Evolutionary conservation across 2,797 vertebrate species (phyloP).

Genomic region (Sebastes taczanowskii): DNA sequence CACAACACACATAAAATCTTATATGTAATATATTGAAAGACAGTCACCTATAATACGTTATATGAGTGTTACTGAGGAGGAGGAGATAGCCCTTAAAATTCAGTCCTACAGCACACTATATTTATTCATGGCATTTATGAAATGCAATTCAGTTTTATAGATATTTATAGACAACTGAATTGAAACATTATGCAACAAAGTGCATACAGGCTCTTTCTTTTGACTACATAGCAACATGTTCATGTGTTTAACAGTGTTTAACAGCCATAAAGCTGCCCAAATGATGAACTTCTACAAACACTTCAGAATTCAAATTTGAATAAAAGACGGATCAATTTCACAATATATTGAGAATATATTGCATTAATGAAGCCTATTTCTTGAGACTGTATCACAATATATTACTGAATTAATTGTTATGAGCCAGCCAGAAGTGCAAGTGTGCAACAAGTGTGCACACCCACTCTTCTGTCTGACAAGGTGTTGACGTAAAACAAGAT

Average conservation of each 20-base stretch:
- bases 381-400: constrained; percentile 28
- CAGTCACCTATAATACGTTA: not conserved
- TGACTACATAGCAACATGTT: not conserved
- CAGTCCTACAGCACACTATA: not conserved
- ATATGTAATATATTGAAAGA: constrained; percentile 25
- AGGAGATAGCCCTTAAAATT: not conserved
- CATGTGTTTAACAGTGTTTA: not conserved
- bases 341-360: not conserved
- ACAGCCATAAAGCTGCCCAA: not conserved
- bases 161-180: not conserved
- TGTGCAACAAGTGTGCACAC: constrained; percentile 6
- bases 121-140: not conserved
- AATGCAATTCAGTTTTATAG: not conserved
- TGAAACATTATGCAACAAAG: not conserved
- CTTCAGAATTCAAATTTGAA: not conserved
- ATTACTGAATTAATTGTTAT: not conserved
- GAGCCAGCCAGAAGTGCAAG: not conserved
- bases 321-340: not conserved
- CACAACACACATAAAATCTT: not conserved
- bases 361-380: not conserved
- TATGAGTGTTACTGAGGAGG: not conserved
- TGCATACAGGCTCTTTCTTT: not conserved
- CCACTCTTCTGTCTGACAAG: not conserved
- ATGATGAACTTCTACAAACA: not conserved
- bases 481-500: not conserved